Base-by-base conservation (phyloP, 2,888 invertebrate genomes). In the Agrilus cyanescens region DNA sequence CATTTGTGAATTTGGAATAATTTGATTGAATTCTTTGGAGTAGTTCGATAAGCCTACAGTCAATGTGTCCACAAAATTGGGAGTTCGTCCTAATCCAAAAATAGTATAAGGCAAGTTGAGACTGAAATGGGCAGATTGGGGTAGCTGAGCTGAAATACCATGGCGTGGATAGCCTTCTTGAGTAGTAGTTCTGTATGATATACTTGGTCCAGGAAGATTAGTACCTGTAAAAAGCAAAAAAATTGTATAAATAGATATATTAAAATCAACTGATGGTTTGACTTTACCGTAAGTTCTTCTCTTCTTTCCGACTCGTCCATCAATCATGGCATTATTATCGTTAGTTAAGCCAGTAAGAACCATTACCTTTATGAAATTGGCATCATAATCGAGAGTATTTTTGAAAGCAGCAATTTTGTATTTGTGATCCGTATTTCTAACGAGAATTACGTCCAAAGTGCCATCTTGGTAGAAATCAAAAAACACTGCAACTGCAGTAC, bases 1-100 rank as follows among this genome's bases (percentile, higher is more conserved):
- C 66, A 98, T 85, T 67, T 98, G 96, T 1, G 96, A 95, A 62
- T 98, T 97, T 0, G 97, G 97, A 60, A 98, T 96, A 40, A 95
- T 82, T 64, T 91, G 91, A 0, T 83, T 81, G 87, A 90, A 95
- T 44, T 78, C 79, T 51, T 79, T 79, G 0, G 73, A 78, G 56
- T 73, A 73, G 43, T 77, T 75, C n/a, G 77, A 79, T 38, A 85
- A 66, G 7, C 90, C 88, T 2, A 94, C 88, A 42, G 78, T 80
- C 30, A 97, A 69, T 10, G 76, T 78, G 59, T 97, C 96, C 1
- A 98, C 88, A 69, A 97, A 98, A 69, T 98, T 98, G 2, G 97
- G 96, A 31, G 94, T 94, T 45, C 94, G 78, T 3, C 97, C 98
- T n/a, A 99, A 72, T 2, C 98, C 98, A 67, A 98, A 97, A 50